Percentiles rank a stretch among this genome's conserved stretches.
phyloP scores from a whole-genome alignment of 2,113 vertebrate species.

The Stercorarius parasiticus region DNA sequence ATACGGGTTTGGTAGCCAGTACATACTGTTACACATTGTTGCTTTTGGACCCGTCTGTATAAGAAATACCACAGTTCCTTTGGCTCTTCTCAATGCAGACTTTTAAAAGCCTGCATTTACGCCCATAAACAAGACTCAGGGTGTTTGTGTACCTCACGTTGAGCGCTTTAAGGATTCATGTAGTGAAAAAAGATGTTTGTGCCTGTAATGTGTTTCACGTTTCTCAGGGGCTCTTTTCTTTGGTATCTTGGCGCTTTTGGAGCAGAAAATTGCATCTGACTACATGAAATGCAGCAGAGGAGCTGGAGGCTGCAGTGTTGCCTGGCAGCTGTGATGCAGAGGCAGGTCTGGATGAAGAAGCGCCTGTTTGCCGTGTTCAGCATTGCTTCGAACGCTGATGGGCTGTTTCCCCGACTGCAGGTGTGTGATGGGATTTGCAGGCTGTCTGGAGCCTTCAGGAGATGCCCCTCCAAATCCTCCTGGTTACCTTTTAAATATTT shows the following conservation, averaged over 20 bases:
- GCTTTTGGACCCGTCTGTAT: neutral
- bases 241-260: neutral
- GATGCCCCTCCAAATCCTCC: neutral
- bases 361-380: rapidly evolving
- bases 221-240: neutral
- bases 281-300: neutral
- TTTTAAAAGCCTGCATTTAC: neutral
- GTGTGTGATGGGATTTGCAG: neutral
- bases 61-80: neutral
- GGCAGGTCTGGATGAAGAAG: neutral
- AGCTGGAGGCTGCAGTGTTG: neutral
- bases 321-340: neutral
- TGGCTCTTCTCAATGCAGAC: neutral
- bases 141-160: rapidly evolving
- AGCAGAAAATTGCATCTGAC: neutral
- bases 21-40: no score
- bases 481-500: neutral
- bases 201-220: rapidly evolving
- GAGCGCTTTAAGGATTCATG: neutral
- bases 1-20: neutral
- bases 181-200: neutral
- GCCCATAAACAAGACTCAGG: neutral
- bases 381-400: rapidly evolving
- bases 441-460: rapidly evolving
- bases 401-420: rapidly evolving